phyloP scores from a whole-genome alignment of 2,113 vertebrate genomes.

The Arvicanthis niloticus region DNA sequence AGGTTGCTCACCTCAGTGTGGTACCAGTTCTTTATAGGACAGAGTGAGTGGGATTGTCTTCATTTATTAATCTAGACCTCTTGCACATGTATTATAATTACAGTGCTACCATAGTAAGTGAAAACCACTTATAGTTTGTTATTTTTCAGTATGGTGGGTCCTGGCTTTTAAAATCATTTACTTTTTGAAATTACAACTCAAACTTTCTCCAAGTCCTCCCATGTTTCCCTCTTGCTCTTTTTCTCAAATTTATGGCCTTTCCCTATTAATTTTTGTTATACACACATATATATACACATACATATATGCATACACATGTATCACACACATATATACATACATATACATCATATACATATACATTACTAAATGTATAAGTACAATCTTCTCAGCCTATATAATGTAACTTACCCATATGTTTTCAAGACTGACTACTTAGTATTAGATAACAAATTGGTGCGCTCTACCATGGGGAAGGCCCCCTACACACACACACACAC shows the following conservation, averaged over 20 bases:
- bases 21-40: background rate
- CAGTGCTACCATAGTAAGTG: slow-evolving; percentile 8
- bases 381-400: background rate
- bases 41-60: slow-evolving; percentile 1
- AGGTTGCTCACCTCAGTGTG: background rate
- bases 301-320: background rate
- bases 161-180: background rate
- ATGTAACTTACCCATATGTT: background rate
- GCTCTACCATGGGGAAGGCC: background rate
- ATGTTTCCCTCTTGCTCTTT: background rate
- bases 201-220: background rate
- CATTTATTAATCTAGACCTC: background rate
- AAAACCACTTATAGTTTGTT: slow-evolving; percentile 55
- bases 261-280: background rate
- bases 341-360: background rate
- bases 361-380: background rate
- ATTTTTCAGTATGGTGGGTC: background rate
- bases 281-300: background rate
- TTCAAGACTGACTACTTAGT: background rate
- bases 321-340: background rate
- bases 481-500: background rate
- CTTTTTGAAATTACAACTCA: background rate
- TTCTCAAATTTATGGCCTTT: background rate
- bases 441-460: background rate
- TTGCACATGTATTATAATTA: slow-evolving; percentile 40